Conservation (phyloP, 1,140 invertebrate species). For the Ceratoteleas bidentatus region DNA sequence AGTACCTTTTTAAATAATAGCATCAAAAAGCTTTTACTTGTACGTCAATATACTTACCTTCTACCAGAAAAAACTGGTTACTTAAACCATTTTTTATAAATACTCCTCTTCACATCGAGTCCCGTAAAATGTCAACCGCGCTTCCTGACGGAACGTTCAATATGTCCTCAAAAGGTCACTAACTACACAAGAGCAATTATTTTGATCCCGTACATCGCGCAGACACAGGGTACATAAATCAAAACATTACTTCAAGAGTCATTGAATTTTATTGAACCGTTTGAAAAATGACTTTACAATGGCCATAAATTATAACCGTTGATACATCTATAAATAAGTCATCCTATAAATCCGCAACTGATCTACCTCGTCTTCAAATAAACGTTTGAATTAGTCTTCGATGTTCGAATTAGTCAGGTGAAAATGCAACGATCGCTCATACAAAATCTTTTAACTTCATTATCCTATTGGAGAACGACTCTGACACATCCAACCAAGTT, state of each 20-base stretch:
- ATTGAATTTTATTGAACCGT: constrained; percentile 46
- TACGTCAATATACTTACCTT: no score
- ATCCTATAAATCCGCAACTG: constrained; percentile 32
- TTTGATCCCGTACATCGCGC: background rate
- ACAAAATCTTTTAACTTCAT: background rate
- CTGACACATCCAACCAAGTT: no score
- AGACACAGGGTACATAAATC: constrained; percentile 18
- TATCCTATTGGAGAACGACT: background rate
- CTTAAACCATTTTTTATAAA: no score
- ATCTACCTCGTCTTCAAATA: constrained; percentile 22
- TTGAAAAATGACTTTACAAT: constrained; percentile 42
- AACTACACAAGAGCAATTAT: constrained; percentile 1
- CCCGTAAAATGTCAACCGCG: no score
- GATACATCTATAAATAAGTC: constrained; percentile 32
- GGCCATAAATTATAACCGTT: constrained; percentile 23
- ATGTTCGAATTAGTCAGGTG: background rate
- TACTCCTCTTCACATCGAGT: no score
- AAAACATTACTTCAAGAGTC: constrained; percentile 24
- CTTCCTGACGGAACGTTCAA: no score
- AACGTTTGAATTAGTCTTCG: constrained; percentile 11
- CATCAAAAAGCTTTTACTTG: no score
- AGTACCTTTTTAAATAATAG: no score
- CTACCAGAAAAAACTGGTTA: no score
- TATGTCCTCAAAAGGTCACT: no score
- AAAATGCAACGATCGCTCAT: constrained; percentile 3